phyloP scores from a whole-genome alignment of 2,888 invertebrate genomes.

The Notocelia uddmanniana region DNA sequence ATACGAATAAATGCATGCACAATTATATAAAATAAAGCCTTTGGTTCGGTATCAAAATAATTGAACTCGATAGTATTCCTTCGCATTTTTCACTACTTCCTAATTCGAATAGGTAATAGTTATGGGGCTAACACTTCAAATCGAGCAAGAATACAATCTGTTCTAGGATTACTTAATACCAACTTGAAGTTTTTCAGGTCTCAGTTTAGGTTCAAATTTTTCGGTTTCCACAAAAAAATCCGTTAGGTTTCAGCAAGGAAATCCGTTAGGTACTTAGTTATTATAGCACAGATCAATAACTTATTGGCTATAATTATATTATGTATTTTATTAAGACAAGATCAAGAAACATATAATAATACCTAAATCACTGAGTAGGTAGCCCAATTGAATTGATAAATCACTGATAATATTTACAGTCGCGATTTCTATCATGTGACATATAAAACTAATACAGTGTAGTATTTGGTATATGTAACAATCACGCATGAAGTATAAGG shows the following conservation, averaged over 20 bases:
- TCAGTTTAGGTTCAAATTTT: too few relatives aligned
- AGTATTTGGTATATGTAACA: neutral
- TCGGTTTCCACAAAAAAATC: too few relatives aligned
- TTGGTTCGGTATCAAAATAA: constrained; percentile 7
- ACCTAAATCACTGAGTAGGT: neutral
- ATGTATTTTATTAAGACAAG: constrained; percentile 15
- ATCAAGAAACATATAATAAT: neutral
- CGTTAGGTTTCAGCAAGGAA: neutral
- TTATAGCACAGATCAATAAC: neutral
- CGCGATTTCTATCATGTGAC: neutral
- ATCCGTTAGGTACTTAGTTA: neutral
- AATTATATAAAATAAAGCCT: constrained; percentile 10
- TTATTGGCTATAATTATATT: constrained; percentile 1
- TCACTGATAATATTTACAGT: neutral
- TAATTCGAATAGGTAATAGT: neutral
- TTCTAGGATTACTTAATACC: neutral
- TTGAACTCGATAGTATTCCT: neutral
- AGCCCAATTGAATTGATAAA: neutral
- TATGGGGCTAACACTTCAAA: too few relatives aligned
- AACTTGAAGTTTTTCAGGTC: neutral
- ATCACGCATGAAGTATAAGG: neutral
- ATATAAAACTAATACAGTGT: neutral
- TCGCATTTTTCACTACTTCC: neutral
- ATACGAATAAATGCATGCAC: constrained; percentile 37
- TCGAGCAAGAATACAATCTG: neutral